These are phyloP conservation scores for Onychostruthus taczanowskii DNA, from an alignment of 2,113 vertebrate genomes.

Conservation along the genomic window DNA sequence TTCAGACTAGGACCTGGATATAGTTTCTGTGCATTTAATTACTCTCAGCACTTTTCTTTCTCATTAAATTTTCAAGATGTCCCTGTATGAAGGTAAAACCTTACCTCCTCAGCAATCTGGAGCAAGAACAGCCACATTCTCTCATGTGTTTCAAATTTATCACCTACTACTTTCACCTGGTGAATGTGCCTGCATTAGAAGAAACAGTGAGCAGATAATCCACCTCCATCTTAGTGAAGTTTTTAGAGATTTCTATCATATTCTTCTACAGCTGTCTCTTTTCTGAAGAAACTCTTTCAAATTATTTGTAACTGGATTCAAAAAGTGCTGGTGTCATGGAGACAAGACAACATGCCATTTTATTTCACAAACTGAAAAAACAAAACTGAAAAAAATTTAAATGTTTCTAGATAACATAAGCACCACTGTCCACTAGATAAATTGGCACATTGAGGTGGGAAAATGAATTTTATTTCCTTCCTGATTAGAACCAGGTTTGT, in stretches of 20 bases:
- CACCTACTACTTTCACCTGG: not conserved
- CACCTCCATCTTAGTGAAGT: not conserved
- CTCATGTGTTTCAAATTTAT: not conserved
- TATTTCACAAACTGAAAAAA: not conserved
- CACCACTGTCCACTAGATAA: not conserved
- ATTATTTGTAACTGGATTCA: not conserved
- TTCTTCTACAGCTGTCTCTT: not conserved
- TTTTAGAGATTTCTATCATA: not conserved
- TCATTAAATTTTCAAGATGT: not conserved
- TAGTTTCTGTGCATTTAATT: not conserved
- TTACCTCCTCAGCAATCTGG: not conserved
- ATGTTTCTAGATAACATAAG: not conserved
- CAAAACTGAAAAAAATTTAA: not conserved
- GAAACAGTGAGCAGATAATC: not conserved
- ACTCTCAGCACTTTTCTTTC: not conserved
- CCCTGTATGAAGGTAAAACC: rapidly evolving
- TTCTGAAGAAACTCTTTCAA: not conserved
- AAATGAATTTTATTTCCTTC: not conserved
- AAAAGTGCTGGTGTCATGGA: not conserved
- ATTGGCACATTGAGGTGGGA: not conserved
- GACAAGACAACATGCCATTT: not conserved
- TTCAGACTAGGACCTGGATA: not conserved
- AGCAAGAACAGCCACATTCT: not conserved
- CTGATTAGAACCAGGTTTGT: not conserved
- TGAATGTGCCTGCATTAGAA: not conserved